Percentiles rank a stretch among this genome's conserved stretches.
Conservation (phyloP, 2,888 invertebrate species). For the Acholoe squamosa region DNA sequence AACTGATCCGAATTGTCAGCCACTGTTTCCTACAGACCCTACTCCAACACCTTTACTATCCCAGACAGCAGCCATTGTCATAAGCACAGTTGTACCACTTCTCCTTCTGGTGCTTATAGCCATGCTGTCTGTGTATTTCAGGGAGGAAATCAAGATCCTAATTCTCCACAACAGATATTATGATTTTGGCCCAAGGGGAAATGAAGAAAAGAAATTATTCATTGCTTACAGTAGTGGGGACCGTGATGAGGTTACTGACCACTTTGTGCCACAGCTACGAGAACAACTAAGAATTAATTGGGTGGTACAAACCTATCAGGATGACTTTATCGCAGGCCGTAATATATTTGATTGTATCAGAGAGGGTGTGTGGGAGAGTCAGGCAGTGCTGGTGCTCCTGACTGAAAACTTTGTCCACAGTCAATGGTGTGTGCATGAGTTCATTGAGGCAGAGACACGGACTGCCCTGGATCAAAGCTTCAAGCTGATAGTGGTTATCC, state of each 20-base stretch:
- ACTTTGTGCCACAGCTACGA: neutral
- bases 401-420: neutral
- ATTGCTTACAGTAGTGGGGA: neutral
- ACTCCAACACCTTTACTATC: neutral
- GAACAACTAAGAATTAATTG: neutral
- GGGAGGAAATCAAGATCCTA: neutral
- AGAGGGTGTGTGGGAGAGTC: slow-evolving; percentile 27
- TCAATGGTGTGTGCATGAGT: neutral
- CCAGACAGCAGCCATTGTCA: neutral
- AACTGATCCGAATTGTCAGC: neutral
- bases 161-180: neutral
- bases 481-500: neutral
- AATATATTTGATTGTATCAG: neutral
- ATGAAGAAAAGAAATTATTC: neutral
- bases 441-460: neutral
- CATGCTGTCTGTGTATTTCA: too few relatives aligned
- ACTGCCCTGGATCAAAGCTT: neutral
- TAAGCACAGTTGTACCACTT: neutral
- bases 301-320: neutral
- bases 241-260: neutral
- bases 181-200: neutral
- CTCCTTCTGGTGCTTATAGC: neutral
- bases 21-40: neutral
- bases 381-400: neutral
- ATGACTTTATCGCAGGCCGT: neutral